A percentile compares a stretch with the other conserved stretches of the same genome.
Conservation (phyloP, 2,797 vertebrate species). For the Argentina silus region DNA sequence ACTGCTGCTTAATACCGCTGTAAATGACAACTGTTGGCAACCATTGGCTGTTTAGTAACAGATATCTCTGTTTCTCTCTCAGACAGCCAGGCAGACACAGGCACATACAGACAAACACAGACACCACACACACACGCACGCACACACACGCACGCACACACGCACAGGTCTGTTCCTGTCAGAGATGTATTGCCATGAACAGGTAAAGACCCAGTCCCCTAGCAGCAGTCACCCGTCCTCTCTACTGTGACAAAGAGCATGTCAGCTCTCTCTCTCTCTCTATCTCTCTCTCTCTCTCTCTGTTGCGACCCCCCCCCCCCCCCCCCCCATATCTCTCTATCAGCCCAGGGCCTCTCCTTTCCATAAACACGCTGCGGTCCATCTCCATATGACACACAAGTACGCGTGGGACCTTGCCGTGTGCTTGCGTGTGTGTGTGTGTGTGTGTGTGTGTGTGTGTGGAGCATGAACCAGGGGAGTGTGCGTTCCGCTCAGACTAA, state of each 20-base stretch:
- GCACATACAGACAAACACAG: neutral
- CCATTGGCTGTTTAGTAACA: too few species aligned
- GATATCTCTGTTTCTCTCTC: too few species aligned
- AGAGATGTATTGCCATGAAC: constrained; percentile 21
- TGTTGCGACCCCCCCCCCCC: neutral
- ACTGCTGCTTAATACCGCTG: too few species aligned
- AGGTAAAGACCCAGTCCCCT: constrained; percentile 35
- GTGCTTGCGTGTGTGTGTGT: constrained; percentile 25
- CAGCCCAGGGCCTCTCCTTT: constrained; percentile 25
- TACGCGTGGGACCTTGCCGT: constrained; percentile 47
- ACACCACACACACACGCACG: neutral
- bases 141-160: constrained; percentile 1
- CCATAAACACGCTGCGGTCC: constrained; percentile 48
- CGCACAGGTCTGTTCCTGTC: neutral
- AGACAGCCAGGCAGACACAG: neutral
- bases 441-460: constrained; percentile 13
- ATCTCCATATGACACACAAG: constrained; percentile 44
- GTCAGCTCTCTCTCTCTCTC: too few species aligned
- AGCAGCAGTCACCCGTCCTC: constrained; percentile 53
- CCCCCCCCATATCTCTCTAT: constrained; percentile 29
- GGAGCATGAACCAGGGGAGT: constrained; percentile 43
- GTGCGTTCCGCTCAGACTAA: constrained; percentile 47
- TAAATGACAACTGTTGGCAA: too few species aligned
- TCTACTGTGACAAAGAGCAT: too few species aligned
- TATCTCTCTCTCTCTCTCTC: too few species aligned